Evolutionary conservation across 2,888 invertebrate genomes (phyloP), one percentile per base, ranked within the genome.

Genomic region (Amitus sp.): DNA sequence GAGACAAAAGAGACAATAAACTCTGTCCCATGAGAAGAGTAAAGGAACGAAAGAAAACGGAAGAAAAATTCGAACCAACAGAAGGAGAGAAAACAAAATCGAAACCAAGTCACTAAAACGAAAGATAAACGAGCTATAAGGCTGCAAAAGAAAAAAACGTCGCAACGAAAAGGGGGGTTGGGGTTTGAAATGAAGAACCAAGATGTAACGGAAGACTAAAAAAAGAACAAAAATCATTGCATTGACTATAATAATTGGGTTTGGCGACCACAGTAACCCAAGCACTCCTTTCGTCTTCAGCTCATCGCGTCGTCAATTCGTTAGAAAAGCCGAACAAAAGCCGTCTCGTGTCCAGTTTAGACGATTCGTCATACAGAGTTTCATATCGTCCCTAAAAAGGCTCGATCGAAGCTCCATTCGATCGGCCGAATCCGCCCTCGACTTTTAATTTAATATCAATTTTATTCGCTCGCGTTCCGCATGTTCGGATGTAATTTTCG

Each of bases 191-290:
- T 37, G 47, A 50, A 56, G 54, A 62, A 65, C n/a, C 64, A 30
- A 48, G 62, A 45, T 40, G 42, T 49, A 40, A 67, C 67, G 65
- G 48, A 57, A 61, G 68, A 70, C 53, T 55, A 13, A 40, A 69
- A 60, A 66, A 67, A 27, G 50, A 55, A 69, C 68, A 54, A 49
- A 70, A 73, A 73, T 73, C 74, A 73, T 69, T 71, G 73, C 72
- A 71, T 64, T 73, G 72, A 71, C 75, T 80, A 77, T n/a, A 71
- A 74, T 80, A 78, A 77, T 76, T 67, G 72, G 77, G 77, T 78
- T 78, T 78, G 78, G 75, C 75, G 82, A 82, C 82, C 82, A 82
- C 82, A 82, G 75, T 81, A 82, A 82, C 81, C 77, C 77, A 73
- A 75, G 74, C 73, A 70, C 73, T 76, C 75, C 76, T 77, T 76